Evolutionary conservation across 2,113 vertebrate genomes (phyloP), one percentile per base, ranked within the genome.

Genomic region (Saccopteryx bilineata): DNA sequence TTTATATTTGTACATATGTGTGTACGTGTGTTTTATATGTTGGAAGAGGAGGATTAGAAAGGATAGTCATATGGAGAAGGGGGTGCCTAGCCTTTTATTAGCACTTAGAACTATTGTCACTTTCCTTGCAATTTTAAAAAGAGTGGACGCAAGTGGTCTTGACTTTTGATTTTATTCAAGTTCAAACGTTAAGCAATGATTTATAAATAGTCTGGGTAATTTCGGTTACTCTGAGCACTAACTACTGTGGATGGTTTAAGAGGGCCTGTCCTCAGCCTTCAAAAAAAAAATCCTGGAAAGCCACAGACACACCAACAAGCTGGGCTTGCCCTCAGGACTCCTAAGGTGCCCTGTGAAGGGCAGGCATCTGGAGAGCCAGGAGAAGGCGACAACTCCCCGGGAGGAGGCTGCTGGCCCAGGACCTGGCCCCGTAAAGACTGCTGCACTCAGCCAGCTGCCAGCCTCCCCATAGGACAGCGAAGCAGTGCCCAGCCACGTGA

Each of bases 51-150:
- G 13, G 26, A 58, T 12, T 18, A 52, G 61, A 65, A 56, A 69
- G 39, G 11, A 66, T 0, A 50, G 23, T 52, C 19, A 58, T 66
- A 31, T 7, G n/a, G 21, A 28, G 4, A 48, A 63, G 26, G 11
- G 19, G 14, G 3, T 68, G 23, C 33, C 72, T 11, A 33, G 88
- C 46, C 28, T 82, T 80, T 69, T 52, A 83, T 76, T 7, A 54
- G 15, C 5, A 71, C 81, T 60, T 31, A 72, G 15, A 14, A 66
- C 33, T 54, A 21, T 71, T 60, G n/a, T 56, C 90, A 54, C 87
- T 94, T 96, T 79, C 31, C 50, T 85, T 81, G 72, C 3, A 50
- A 7, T 69, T 80, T 87, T 75, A 50, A 87, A 93, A 89, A 28
- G 60, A 68, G 12, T 79, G 31, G n/a, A 88, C 68, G 0, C 71